These are phyloP conservation scores for Campoplex nolae DNA, from an alignment of 2,888 invertebrate species.

Conservation along the genomic window DNA sequence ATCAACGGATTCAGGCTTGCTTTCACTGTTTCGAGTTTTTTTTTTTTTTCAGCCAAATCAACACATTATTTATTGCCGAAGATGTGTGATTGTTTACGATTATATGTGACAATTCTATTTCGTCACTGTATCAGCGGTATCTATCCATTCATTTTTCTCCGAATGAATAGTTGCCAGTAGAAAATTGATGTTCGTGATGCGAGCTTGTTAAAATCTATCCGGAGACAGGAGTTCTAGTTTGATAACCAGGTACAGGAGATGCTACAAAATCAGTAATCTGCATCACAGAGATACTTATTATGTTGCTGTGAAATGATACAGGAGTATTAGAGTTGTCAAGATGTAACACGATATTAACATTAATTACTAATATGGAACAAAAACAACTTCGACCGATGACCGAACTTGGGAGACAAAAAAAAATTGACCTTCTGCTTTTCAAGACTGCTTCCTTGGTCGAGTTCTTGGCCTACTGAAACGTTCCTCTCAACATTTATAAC, in stretches of 20 bases:
- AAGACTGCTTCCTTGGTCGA: not conserved
- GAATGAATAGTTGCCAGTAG: not conserved
- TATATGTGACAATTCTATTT: not conserved
- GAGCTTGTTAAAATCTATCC: conserved; percentile 22
- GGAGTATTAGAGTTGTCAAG: not conserved
- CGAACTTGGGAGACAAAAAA: not conserved
- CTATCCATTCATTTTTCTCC: not conserved
- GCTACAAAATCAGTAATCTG: conserved; percentile 1
- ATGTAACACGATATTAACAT: not conserved
- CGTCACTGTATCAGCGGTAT: not conserved
- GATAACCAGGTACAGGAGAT: not conserved
- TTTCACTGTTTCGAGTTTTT: not conserved
- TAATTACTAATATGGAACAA: not conserved
- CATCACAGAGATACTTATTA: conserved; percentile 2
- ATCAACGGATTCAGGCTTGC: not conserved
- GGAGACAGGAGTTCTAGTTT: not conserved
- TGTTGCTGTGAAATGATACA: not conserved
- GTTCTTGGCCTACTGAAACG: not conserved
- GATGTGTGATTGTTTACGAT: not conserved
- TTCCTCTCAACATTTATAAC: not conserved
- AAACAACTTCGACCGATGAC: no score
- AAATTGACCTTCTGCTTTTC: not conserved
- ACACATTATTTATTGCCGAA: not conserved
- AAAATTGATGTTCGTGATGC: conserved; percentile 56
- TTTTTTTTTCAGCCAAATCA: not conserved